phyloP scores from a whole-genome alignment of 2,113 vertebrate species.

The Protobothrops flavoviridis region DNA sequence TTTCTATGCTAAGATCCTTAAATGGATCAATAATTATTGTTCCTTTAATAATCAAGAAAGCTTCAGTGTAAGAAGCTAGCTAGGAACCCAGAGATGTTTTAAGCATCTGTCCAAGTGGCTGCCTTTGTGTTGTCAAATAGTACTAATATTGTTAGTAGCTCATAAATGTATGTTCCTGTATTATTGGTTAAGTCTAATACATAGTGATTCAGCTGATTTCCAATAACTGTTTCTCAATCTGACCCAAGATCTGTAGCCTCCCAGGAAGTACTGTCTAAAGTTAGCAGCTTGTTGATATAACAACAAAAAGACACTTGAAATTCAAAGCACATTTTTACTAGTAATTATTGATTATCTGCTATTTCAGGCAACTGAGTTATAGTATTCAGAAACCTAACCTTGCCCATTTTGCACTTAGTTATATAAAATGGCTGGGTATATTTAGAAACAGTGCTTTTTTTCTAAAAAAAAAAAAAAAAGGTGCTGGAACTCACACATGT shows the following conservation, averaged over 20 bases:
- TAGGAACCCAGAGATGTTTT: background rate
- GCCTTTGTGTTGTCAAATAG: background rate
- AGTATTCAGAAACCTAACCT: background rate
- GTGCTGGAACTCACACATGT: too few species aligned
- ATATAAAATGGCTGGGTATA: background rate
- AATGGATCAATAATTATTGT: background rate
- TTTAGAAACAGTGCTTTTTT: too few species aligned
- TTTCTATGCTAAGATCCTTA: background rate
- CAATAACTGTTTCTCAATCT: background rate
- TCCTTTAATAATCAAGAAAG: background rate
- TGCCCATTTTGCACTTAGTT: background rate
- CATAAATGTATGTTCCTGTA: background rate
- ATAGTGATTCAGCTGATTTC: background rate
- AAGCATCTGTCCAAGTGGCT: background rate
- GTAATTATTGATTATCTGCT: background rate
- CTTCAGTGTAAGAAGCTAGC: background rate
- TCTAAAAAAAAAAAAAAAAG: too few species aligned
- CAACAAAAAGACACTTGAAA: background rate
- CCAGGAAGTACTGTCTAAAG: background rate
- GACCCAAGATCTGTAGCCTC: background rate
- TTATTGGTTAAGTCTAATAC: background rate
- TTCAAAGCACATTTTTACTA: background rate
- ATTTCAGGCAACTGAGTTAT: background rate
- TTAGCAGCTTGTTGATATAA: background rate
- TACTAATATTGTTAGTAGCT: background rate